Percentiles rank a stretch among this genome's conserved stretches.
Evolutionary conservation across 1,140 invertebrate species (phyloP).

Genomic region (Stegodyphus dumicola): DNA sequence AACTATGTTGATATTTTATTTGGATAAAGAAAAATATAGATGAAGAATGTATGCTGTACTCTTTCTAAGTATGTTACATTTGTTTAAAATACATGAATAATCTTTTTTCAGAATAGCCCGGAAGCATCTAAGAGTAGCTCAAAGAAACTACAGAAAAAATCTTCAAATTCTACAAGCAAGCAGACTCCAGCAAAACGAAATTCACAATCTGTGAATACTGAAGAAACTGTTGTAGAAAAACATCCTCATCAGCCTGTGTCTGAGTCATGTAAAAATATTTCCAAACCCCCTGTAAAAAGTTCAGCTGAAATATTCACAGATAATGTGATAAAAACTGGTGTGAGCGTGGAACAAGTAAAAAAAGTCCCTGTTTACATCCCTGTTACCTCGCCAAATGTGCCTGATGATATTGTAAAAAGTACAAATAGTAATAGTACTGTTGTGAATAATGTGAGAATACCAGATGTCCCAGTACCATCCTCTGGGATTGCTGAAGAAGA

Average conservation of each 20-base stretch:
- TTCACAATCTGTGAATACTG: background rate
- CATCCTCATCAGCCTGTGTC: background rate
- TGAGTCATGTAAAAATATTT: constrained; percentile 17
- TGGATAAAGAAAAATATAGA: background rate
- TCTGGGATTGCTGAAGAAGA: constrained; percentile 62
- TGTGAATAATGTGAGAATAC: constrained; percentile 11
- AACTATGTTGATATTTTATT: background rate
- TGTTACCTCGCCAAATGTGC: background rate
- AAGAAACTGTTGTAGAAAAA: constrained; percentile 3
- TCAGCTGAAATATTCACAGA: constrained; percentile 2
- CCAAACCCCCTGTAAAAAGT: background rate
- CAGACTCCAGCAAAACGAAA: background rate
- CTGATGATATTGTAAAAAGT: constrained; percentile 21
- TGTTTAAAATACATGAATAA: background rate
- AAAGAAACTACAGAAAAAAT: constrained; percentile 18
- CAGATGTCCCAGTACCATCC: background rate
- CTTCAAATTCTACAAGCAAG: background rate
- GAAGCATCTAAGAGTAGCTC: constrained; percentile 22
- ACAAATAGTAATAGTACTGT: background rate
- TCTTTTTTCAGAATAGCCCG: constrained; percentile 20
- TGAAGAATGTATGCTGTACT: background rate
- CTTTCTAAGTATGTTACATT: background rate
- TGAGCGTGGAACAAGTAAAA: background rate
- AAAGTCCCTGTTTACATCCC: background rate
- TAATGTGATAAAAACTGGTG: constrained; percentile 15